These are phyloP conservation scores for Zaprionus camerounensis DNA, from an alignment of 1,140 invertebrate genomes.

Conservation along the genomic window DNA sequence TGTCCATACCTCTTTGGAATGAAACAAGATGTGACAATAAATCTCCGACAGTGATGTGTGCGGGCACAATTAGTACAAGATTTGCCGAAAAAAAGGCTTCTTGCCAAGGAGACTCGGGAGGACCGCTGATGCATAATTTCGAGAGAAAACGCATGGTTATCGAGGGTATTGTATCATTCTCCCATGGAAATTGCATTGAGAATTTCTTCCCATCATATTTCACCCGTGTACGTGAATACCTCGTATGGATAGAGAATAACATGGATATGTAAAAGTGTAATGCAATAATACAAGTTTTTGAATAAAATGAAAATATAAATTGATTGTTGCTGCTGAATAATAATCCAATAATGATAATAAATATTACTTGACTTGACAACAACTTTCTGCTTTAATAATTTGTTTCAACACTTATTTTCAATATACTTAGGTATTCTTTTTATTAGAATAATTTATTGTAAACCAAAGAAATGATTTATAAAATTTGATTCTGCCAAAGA, in stretches of 20 bases:
- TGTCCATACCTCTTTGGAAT: neutral
- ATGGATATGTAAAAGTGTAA: neutral
- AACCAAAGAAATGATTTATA: too few relatives aligned
- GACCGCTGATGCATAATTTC: neutral
- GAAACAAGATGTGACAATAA: neutral
- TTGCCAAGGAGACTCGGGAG: neutral
- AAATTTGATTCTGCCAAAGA: too few relatives aligned
- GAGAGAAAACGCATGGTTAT: fast-evolving
- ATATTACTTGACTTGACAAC: too few relatives aligned
- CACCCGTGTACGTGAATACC: neutral
- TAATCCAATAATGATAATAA: too few relatives aligned
- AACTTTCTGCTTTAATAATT: too few relatives aligned
- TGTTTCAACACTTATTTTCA: too few relatives aligned
- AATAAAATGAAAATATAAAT: too few relatives aligned
- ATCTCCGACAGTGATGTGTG: neutral
- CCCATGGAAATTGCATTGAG: neutral
- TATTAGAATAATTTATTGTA: too few relatives aligned
- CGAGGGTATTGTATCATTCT: neutral
- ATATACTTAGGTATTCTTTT: too few relatives aligned
- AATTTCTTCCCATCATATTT: neutral
- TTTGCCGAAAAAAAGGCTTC: neutral
- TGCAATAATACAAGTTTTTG: too few relatives aligned
- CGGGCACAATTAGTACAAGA: neutral
- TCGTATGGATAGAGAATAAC: neutral
- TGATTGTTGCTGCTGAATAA: too few relatives aligned